Evolutionary conservation across 2,888 invertebrate genomes (phyloP).

Genomic region (Sericinus montela): DNA sequence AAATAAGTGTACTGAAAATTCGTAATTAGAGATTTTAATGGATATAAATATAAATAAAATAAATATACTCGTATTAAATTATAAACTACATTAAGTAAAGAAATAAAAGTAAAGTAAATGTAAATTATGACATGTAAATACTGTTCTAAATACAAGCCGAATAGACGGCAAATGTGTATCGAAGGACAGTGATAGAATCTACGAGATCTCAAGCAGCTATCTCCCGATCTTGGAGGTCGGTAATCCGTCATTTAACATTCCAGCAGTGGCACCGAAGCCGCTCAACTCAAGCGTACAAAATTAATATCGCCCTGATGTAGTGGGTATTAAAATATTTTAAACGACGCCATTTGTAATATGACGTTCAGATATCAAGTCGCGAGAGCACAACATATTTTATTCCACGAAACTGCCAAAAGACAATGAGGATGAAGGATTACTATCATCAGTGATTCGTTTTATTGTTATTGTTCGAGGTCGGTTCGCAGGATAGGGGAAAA

Average conservation of each 20-base stretch:
- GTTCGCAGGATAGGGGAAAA: slow-evolving; percentile 44
- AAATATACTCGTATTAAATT: no score
- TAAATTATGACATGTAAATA: neutral
- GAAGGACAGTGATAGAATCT: slow-evolving; percentile 54
- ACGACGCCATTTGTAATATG: slow-evolving; percentile 77
- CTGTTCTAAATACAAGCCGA: slow-evolving; percentile 17
- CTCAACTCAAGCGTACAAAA: slow-evolving; percentile 74
- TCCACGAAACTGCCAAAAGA: slow-evolving; percentile 78
- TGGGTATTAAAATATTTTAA: slow-evolving; percentile 78
- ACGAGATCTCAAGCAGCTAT: slow-evolving; percentile 57
- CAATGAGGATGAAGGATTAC: slow-evolving; percentile 78
- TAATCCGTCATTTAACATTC: slow-evolving; percentile 79
- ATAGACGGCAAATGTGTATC: slow-evolving; percentile 22
- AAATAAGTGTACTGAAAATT: no score
- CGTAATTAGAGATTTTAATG: no score
- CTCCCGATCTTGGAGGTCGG: slow-evolving; percentile 66
- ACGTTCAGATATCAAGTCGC: slow-evolving; percentile 74
- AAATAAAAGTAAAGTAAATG: no score
- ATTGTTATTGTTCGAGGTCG: slow-evolving; percentile 67
- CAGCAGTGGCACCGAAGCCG: slow-evolving; percentile 68
- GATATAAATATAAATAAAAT: no score
- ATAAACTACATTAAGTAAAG: no score
- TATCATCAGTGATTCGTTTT: slow-evolving; percentile 74
- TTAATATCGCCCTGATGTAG: slow-evolving; percentile 76
- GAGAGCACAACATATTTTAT: slow-evolving; percentile 73